Evolutionary conservation across 2,888 invertebrate species (phyloP).

Genomic region (Poecilus cupreus): DNA sequence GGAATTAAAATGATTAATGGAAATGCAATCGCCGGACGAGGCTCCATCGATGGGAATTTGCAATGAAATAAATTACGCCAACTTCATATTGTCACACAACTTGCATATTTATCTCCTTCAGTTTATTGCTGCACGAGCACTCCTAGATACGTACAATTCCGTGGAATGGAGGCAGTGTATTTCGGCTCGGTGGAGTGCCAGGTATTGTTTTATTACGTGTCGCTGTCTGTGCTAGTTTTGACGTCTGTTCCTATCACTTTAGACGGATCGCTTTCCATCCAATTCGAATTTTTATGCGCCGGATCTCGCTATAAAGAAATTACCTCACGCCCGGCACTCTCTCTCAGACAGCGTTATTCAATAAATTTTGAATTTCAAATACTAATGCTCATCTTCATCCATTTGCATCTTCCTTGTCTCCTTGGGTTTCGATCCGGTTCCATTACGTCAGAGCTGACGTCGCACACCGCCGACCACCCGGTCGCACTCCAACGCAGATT

Average conservation of each 20-base stretch:
- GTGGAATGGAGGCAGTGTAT: not conserved
- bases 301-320: slow-evolving; percentile 56
- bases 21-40: slow-evolving; percentile 16
- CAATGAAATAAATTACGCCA: slow-evolving; percentile 8
- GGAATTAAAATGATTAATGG: slow-evolving; percentile 56
- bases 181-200: slow-evolving; percentile 10
- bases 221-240: slow-evolving; percentile 37
- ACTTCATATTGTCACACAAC: slow-evolving; percentile 30
- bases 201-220: slow-evolving; percentile 48
- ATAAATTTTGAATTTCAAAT: slow-evolving; percentile 60
- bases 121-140: not conserved
- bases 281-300: slow-evolving; percentile 57
- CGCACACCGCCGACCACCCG: not conserved
- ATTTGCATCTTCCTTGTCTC: slow-evolving; percentile 57
- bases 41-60: slow-evolving; percentile 3
- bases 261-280: slow-evolving; percentile 58
- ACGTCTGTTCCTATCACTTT: slow-evolving; percentile 55
- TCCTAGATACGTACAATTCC: not conserved
- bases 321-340: slow-evolving; percentile 51
- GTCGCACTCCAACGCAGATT: slow-evolving; percentile 4
- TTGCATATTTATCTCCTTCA: slow-evolving; percentile 12
- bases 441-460: slow-evolving; percentile 47
- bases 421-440: slow-evolving; percentile 47
- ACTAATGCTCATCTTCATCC: slow-evolving; percentile 59
- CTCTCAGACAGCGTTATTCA: slow-evolving; percentile 58